Conservation (phyloP, 1,140 invertebrate species). For the Bombus haemorrhoidalis region DNA sequence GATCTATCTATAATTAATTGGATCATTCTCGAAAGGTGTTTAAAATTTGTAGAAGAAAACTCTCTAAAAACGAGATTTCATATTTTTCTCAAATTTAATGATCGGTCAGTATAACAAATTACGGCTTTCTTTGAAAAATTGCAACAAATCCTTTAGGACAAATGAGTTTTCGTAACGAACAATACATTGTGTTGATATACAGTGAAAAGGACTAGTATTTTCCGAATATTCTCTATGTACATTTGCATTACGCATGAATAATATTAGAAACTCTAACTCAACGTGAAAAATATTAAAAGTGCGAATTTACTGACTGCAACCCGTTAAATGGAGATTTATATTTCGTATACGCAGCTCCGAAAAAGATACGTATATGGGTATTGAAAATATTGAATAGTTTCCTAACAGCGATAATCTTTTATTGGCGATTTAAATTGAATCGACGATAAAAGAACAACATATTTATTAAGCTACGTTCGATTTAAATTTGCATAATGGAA, state of each 20-base stretch:
- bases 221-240: no score
- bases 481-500: no score
- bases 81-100: no score
- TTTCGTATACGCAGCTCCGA: not conserved
- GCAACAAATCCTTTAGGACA: no score
- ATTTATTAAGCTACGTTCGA: not conserved
- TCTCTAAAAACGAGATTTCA: no score
- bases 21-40: no score
- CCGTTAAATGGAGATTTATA: not conserved
- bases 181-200: not conserved
- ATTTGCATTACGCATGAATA: no score
- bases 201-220: fast-evolving
- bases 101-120: no score
- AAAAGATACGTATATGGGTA: not conserved
- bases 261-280: not conserved
- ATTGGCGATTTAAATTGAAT: not conserved
- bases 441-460: not conserved
- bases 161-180: no score
- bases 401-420: not conserved
- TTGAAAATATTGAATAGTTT: not conserved
- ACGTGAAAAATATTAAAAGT: not conserved
- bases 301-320: not conserved
- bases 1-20: no score
- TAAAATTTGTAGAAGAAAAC: no score
- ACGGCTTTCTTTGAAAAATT: no score